Evolutionary conservation across 2,888 invertebrate species (phyloP).

Genomic region (Ochropleura plecta): DNA sequence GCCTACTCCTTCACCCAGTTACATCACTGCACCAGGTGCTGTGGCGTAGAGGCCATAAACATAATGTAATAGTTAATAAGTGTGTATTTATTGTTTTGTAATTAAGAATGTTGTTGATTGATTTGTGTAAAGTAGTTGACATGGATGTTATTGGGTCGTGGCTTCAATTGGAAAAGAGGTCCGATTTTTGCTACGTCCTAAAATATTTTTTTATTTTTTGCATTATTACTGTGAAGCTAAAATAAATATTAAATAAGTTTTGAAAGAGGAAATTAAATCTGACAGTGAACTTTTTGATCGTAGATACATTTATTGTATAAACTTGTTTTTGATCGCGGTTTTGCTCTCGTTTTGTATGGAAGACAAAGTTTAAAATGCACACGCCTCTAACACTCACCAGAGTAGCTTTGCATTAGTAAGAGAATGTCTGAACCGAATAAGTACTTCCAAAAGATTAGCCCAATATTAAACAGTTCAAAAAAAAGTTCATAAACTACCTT

Average conservation of each 20-base stretch:
- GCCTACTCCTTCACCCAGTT: slow-evolving; percentile 79
- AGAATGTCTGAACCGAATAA: too few relatives aligned
- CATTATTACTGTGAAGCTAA: neutral
- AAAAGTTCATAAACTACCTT: too few relatives aligned
- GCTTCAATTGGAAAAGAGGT: neutral
- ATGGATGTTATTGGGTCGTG: neutral
- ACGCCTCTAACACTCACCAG: too few relatives aligned
- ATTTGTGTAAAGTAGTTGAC: neutral
- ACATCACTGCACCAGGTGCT: slow-evolving; percentile 85
- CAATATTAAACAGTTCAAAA: too few relatives aligned
- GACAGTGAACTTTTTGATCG: neutral
- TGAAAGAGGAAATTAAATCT: neutral
- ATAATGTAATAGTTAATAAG: neutral
- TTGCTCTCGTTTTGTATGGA: too few relatives aligned
- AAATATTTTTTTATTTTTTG: neutral
- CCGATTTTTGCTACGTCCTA: neutral
- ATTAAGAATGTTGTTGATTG: neutral
- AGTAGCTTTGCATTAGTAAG: too few relatives aligned
- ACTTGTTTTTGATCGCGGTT: too few relatives aligned
- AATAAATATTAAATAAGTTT: neutral
- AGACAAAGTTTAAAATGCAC: too few relatives aligned
- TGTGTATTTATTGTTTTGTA: neutral
- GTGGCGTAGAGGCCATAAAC: slow-evolving; percentile 71
- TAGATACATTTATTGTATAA: too few relatives aligned
- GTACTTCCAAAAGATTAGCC: too few relatives aligned